A percentile compares a stretch with the other conserved stretches of the same genome.
These are phyloP conservation scores for Megaleporinus macrocephalus DNA, from an alignment of 2,113 vertebrate species.

Conservation along the genomic window DNA sequence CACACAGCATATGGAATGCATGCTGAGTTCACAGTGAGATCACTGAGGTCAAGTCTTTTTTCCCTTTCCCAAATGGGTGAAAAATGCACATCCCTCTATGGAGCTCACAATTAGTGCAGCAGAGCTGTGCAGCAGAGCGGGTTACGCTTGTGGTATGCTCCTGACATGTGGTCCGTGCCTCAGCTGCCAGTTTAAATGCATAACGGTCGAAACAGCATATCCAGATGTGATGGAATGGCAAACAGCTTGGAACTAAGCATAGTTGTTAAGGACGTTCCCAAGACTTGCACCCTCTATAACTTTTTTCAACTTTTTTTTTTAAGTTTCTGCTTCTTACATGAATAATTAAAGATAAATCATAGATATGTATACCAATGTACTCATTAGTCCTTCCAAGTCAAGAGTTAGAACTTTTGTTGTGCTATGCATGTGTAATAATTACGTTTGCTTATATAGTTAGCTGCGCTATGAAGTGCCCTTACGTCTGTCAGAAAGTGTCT, in stretches of 20 bases:
- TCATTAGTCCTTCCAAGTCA: background rate
- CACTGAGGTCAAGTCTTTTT: slow-evolving; percentile 35
- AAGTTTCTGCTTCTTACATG: background rate
- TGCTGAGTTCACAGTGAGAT: slow-evolving; percentile 42
- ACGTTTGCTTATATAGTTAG: too few relatives aligned
- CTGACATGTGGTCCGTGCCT: slow-evolving; percentile 20
- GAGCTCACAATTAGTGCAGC: slow-evolving; percentile 35
- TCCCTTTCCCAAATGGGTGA: slow-evolving; percentile 15
- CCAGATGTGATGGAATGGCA: slow-evolving; percentile 31
- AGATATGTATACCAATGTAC: background rate
- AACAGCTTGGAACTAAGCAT: slow-evolving; percentile 2
- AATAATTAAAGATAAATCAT: background rate
- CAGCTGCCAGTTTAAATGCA: slow-evolving; percentile 39
- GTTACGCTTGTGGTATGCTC: background rate
- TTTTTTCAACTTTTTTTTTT: background rate
- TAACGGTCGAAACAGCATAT: slow-evolving; percentile 39
- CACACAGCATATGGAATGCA: slow-evolving; percentile 43
- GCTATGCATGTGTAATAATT: too few relatives aligned
- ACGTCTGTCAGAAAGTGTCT: too few relatives aligned
- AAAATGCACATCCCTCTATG: slow-evolving; percentile 16
- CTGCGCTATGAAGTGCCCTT: too few relatives aligned
- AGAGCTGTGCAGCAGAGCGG: background rate
- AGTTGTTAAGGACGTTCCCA: slow-evolving; percentile 20
- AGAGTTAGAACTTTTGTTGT: too few relatives aligned
- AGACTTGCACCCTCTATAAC: slow-evolving; percentile 23